These are phyloP conservation scores for Seriola aureovittata DNA, from an alignment of 2,113 vertebrate species.

Conservation along the genomic window DNA sequence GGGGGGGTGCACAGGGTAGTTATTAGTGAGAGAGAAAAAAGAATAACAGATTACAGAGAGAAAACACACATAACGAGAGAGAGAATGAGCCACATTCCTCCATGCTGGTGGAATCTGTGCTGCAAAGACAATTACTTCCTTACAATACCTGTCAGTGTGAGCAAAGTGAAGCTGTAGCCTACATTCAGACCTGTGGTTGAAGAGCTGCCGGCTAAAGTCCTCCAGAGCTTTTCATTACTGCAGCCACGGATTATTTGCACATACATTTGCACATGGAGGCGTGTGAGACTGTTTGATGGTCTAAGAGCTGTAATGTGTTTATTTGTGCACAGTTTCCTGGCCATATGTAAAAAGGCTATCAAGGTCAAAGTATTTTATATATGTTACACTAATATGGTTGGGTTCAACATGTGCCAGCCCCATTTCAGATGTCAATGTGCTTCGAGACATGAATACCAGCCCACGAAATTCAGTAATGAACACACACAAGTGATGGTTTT, in stretches of 20 bases:
- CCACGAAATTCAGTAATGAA: background rate
- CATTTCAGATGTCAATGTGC: background rate
- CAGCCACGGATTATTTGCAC: background rate
- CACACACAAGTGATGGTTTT: background rate
- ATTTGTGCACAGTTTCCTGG: background rate
- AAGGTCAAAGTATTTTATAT: too few species aligned
- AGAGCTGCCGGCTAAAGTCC: conserved; percentile 1
- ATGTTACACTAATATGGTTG: too few species aligned
- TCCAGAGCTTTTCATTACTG: background rate
- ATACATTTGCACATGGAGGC: background rate
- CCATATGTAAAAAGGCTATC: background rate
- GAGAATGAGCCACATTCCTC: conserved; percentile 60
- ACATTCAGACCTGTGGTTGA: conserved; percentile 44
- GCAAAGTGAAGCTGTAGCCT: background rate
- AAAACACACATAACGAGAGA: conserved; percentile 46
- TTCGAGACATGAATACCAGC: background rate
- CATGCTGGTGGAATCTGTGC: conserved; percentile 47
- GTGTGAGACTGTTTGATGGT: background rate
- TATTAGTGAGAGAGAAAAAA: conserved; percentile 57
- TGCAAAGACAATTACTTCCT: conserved; percentile 13
- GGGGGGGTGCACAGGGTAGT: conserved; percentile 52
- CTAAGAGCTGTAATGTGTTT: background rate
- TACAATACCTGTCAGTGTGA: conserved; percentile 15
- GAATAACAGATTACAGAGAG: conserved; percentile 60
- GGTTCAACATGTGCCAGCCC: background rate